These are phyloP conservation scores for Burhinus oedicnemus DNA, from an alignment of 2,113 vertebrate species.

Conservation along the genomic window DNA sequence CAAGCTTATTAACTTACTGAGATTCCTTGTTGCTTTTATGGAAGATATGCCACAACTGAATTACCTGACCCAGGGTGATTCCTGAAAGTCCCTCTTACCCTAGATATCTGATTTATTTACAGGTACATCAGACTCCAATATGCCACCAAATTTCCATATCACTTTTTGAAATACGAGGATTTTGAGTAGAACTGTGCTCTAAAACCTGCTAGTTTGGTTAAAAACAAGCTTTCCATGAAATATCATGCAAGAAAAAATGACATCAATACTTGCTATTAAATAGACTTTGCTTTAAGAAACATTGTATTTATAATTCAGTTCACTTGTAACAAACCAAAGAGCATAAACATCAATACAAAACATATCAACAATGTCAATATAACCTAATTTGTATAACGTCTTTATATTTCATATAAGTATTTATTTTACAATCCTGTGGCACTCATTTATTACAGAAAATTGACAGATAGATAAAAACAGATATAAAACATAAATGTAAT, in stretches of 20 bases:
- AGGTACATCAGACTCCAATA: not conserved
- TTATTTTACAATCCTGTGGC: not conserved
- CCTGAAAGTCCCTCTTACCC: not conserved
- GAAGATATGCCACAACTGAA: not conserved
- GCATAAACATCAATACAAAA: not conserved
- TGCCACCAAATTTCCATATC: not conserved
- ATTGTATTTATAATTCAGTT: not conserved
- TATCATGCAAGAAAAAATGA: not conserved
- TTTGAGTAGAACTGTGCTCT: not conserved
- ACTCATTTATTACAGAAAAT: not conserved
- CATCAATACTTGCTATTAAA: not conserved
- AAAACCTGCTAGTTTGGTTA: not conserved
- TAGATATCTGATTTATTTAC: not conserved
- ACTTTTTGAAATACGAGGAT: not conserved
- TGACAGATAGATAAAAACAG: not conserved
- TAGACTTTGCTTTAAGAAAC: not conserved
- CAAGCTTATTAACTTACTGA: constrained; percentile 6
- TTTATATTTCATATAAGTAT: not conserved
- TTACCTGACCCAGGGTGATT: not conserved
- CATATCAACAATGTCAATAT: not conserved
- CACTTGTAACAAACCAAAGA: not conserved
- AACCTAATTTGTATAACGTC: not conserved
- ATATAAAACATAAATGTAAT: not conserved
- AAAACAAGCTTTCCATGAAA: not conserved
- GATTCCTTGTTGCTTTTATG: not conserved